phyloP scores from a whole-genome alignment of 64 coral and sea anemone species.

The Actinia equina region DNA sequence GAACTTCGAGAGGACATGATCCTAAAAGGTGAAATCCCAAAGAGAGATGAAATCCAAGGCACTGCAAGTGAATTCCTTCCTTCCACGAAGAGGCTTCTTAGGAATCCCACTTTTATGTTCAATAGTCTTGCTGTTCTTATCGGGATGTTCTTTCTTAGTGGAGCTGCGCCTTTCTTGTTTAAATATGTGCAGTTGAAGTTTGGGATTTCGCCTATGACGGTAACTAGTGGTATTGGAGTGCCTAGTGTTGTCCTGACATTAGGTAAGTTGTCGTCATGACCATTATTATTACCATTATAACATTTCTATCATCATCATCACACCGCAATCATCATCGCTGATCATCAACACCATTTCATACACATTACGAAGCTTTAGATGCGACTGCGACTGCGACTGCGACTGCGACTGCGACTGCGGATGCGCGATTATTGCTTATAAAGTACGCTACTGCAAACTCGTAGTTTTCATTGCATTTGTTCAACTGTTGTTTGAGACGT shows the following conservation, averaged over 20 bases:
- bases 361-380: too few relatives aligned
- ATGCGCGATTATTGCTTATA: too few relatives aligned
- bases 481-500: too few relatives aligned
- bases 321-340: too few relatives aligned
- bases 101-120: constrained; percentile 75
- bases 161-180: constrained; percentile 62
- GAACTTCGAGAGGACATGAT: constrained; percentile 64
- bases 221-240: constrained; percentile 36
- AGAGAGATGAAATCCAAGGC: constrained; percentile 58
- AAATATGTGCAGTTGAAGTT: constrained; percentile 92
- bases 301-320: too few relatives aligned
- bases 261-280: constrained; percentile 32
- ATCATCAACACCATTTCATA: too few relatives aligned
- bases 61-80: constrained; percentile 68
- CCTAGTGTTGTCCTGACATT: constrained; percentile 36
- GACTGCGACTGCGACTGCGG: too few relatives aligned
- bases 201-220: constrained; percentile 44
- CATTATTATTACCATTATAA: too few relatives aligned
- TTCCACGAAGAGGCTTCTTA: constrained; percentile 51
- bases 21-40: constrained; percentile 60
- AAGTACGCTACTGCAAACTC: too few relatives aligned
- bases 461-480: too few relatives aligned
- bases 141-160: constrained; percentile 62
- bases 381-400: too few relatives aligned
- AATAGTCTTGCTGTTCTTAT: constrained; percentile 71